Percentiles rank a stretch among this genome's conserved stretches.
Evolutionary conservation across 2,113 vertebrate genomes (phyloP).

Genomic region (Centropus bengalensis): DNA sequence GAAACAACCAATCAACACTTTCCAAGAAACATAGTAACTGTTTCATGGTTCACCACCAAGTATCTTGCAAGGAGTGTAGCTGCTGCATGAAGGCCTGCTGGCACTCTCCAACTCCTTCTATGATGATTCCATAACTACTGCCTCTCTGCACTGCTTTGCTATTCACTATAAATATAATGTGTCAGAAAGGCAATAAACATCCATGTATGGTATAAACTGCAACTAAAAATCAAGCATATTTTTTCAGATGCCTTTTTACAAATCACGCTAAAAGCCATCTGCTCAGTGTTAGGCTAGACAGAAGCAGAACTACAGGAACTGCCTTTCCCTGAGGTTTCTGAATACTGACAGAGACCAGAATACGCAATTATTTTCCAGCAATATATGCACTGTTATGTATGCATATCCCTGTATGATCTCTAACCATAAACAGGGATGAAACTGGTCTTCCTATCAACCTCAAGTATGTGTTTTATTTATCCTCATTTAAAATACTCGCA

Average conservation of each 20-base stretch:
- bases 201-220: not conserved
- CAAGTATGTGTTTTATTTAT: slow-evolving; percentile 18
- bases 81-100: not conserved
- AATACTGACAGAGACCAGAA: not conserved
- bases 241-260: not conserved
- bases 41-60: not conserved
- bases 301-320: not conserved
- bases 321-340: not conserved
- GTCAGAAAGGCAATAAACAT: slow-evolving; percentile 1
- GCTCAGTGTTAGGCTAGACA: not conserved
- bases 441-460: not conserved
- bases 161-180: not conserved
- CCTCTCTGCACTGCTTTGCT: not conserved
- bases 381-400: not conserved
- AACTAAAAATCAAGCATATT: not conserved
- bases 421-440: not conserved
- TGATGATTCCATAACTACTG: not conserved
- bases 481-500: not conserved
- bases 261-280: not conserved
- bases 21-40: not conserved
- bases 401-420: not conserved
- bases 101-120: not conserved
- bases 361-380: not conserved
- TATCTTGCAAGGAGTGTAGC: not conserved
- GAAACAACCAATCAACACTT: not conserved